These are phyloP conservation scores for Clarias platycephalus DNA, from an alignment of 2,797 vertebrate genomes.

Conservation along the genomic window DNA sequence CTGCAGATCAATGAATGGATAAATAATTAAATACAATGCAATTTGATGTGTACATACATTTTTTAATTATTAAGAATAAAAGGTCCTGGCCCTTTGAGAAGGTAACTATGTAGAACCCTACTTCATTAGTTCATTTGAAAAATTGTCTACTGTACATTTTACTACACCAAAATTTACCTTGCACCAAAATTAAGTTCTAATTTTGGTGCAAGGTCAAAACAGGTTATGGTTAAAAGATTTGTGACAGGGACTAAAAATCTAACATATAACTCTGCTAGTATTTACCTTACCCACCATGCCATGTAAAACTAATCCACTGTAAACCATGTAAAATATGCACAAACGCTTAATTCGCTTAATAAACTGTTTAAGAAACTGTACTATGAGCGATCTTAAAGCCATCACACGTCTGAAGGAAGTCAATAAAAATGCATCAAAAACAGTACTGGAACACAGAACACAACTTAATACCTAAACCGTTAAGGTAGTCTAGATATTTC, in stretches of 20 bases:
- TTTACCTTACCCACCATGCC: too few species aligned
- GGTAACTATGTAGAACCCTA: background rate
- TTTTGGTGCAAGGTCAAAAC: background rate
- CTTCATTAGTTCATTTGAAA: background rate
- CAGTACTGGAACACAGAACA: slow-evolving; percentile 16
- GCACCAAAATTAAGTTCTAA: too few species aligned
- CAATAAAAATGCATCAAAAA: background rate
- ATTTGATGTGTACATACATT: background rate
- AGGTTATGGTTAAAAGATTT: background rate
- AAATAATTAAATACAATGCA: background rate
- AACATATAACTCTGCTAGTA: background rate
- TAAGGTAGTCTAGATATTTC: background rate
- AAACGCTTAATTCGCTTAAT: background rate
- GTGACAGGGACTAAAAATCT: background rate
- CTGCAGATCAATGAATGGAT: background rate
- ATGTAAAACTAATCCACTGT: background rate
- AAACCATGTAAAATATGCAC: background rate
- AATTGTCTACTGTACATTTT: background rate
- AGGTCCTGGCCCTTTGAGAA: background rate
- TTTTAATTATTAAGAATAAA: background rate
- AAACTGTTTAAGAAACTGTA: background rate
- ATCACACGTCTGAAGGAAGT: background rate
- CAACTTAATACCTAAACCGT: slow-evolving; percentile 11
- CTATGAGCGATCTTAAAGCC: background rate
- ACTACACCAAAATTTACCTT: too few species aligned